Evolutionary conservation across 1,140 invertebrate species (phyloP).

Genomic region (Habropoda laboriosa): DNA sequence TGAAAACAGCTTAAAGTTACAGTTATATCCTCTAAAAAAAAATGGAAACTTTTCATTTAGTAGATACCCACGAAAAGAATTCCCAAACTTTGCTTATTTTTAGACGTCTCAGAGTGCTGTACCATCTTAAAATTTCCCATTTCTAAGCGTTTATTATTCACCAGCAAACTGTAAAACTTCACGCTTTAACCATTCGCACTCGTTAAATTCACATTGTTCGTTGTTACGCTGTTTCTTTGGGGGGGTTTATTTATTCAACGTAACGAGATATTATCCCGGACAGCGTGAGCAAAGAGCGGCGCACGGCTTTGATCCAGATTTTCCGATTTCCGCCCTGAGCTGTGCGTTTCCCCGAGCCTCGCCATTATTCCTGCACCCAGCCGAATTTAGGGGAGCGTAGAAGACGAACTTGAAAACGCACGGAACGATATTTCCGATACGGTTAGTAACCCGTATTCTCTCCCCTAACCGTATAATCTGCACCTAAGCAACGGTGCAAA

Average conservation of each 20-base stretch:
- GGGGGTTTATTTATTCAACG: background rate
- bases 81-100: no score
- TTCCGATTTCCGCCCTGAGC: constrained; percentile 43
- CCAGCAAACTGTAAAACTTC: no score
- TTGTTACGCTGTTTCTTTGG: background rate
- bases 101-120: no score
- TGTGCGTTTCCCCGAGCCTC: constrained; percentile 14
- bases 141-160: no score
- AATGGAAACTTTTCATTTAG: no score
- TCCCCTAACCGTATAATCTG: constrained; percentile 51
- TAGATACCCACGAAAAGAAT: no score
- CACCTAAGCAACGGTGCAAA: constrained; percentile 27
- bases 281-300: background rate
- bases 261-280: constrained; percentile 3
- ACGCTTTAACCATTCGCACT: no score
- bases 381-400: background rate
- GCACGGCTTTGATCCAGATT: constrained; percentile 42
- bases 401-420: constrained; percentile 38
- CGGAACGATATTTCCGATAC: constrained; percentile 60
- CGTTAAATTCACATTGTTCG: constrained; percentile 13
- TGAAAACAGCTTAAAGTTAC: no score
- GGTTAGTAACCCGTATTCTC: constrained; percentile 51
- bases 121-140: no score
- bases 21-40: no score
- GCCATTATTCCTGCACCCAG: constrained; percentile 21